Evolutionary conservation across 2,797 vertebrate genomes (phyloP).

Genomic region (Typhlichthys eigenmanni): DNA sequence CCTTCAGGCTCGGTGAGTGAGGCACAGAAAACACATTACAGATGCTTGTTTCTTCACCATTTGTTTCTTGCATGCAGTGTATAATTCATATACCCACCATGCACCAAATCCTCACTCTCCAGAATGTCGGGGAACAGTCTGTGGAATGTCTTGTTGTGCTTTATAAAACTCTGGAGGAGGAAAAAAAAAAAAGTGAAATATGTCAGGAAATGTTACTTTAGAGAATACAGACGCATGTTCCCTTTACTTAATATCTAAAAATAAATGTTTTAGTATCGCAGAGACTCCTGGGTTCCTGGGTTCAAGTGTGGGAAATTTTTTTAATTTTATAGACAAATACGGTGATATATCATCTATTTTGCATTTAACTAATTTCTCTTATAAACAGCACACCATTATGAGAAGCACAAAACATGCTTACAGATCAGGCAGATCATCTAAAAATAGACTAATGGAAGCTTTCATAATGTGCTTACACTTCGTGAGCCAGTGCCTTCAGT

Average conservation of each 20-base stretch:
- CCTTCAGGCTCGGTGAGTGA: no score
- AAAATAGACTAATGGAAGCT: neutral
- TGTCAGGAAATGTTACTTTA: neutral
- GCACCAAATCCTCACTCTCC: constrained; percentile 75
- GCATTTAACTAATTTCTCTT: no score
- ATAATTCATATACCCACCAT: constrained; percentile 66
- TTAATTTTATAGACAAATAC: no score
- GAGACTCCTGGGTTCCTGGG: no score
- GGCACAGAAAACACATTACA: no score
- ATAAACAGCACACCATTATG: neutral
- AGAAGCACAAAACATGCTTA: neutral
- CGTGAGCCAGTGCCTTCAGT: constrained; percentile 60
- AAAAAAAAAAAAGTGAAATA: no score
- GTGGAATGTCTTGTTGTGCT: constrained; percentile 82
- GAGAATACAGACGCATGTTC: neutral
- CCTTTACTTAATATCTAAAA: neutral
- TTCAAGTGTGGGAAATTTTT: no score
- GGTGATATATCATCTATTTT: no score
- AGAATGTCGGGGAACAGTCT: constrained; percentile 83
- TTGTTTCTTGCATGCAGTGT: neutral
- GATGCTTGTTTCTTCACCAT: neutral
- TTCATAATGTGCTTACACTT: constrained; percentile 64
- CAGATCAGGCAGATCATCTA: neutral
- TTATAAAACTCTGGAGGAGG: constrained; percentile 74
- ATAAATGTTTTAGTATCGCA: no score